A percentile compares a stretch with the other conserved stretches of the same genome.
These are phyloP conservation scores for Puffinus mauretanicus DNA, from an alignment of 2,113 vertebrate genomes.

Conservation along the genomic window DNA sequence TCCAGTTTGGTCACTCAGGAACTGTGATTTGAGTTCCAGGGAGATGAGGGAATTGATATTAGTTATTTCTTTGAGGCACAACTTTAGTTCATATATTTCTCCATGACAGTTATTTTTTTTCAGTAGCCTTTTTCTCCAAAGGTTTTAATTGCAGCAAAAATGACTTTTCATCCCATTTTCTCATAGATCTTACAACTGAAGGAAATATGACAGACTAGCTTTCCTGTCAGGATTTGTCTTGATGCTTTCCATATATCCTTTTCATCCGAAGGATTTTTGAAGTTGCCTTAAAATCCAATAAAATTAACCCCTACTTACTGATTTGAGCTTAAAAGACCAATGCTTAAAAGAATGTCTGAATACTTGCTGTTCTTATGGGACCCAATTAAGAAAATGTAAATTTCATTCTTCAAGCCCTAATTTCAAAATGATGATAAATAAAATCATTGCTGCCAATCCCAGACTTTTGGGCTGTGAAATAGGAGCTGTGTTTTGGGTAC, in stretches of 20 bases:
- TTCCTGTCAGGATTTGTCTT: not conserved
- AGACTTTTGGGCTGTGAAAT: not conserved
- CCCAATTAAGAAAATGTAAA: slow-evolving; percentile 33
- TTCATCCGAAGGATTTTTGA: not conserved
- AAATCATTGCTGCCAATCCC: not conserved
- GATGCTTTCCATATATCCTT: not conserved
- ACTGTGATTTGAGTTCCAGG: not conserved
- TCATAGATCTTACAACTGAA: not conserved
- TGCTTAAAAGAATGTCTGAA: not conserved
- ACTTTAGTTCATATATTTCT: not conserved
- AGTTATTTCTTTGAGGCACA: not conserved
- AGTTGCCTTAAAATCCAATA: not conserved
- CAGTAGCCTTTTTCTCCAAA: not conserved
- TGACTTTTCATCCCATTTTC: not conserved
- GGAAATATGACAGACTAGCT: not conserved
- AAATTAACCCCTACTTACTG: not conserved
- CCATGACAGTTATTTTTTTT: not conserved
- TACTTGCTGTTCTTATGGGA: not conserved
- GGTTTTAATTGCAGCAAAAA: not conserved
- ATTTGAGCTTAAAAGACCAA: not conserved
- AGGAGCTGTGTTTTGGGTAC: not conserved
- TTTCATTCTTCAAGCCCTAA: not conserved
- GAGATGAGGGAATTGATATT: not conserved
- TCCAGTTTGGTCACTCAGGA: not conserved
- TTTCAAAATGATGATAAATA: not conserved